Percentiles rank a stretch among this genome's conserved stretches.
These are phyloP conservation scores for Tinamus major DNA, from an alignment of 2,797 vertebrate species.

Conservation along the genomic window DNA sequence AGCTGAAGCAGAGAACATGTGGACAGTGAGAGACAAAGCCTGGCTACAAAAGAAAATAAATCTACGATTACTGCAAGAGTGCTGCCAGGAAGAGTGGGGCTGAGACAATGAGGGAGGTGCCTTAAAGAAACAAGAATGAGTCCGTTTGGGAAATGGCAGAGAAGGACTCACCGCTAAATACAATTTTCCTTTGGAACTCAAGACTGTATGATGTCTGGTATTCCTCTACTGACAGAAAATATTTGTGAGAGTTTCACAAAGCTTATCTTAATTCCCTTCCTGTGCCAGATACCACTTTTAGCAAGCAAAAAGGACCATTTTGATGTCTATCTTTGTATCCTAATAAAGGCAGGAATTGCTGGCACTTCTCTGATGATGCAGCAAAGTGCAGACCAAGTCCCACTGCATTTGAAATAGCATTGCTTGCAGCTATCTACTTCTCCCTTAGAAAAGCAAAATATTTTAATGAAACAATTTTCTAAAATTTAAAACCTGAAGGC, in stretches of 20 bases:
- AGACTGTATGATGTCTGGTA: neutral
- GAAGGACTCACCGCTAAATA: neutral
- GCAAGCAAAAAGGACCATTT: neutral
- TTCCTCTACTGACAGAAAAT: slow-evolving; percentile 15
- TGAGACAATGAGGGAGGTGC: neutral
- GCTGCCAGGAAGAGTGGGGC: slow-evolving; percentile 26
- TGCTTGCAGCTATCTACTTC: neutral
- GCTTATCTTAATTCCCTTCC: neutral
- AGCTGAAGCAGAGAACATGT: slow-evolving; percentile 3
- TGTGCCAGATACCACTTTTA: neutral
- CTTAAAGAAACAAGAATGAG: slow-evolving; percentile 6
- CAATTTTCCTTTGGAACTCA: neutral
- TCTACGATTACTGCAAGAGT: neutral
- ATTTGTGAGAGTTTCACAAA: slow-evolving; percentile 10
- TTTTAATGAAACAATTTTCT: neutral
- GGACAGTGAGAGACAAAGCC: slow-evolving; percentile 17
- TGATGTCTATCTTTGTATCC: neutral
- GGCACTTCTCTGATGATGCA: neutral
- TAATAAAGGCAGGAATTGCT: slow-evolving; percentile 29
- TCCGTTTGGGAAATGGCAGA: slow-evolving; percentile 2
- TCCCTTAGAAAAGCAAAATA: neutral
- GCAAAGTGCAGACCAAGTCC: neutral
- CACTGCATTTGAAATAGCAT: neutral
- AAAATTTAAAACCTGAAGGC: neutral
- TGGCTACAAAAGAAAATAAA: neutral